Base-by-base conservation (phyloP, 2,113 vertebrate species). In the Eira barbara region DNA sequence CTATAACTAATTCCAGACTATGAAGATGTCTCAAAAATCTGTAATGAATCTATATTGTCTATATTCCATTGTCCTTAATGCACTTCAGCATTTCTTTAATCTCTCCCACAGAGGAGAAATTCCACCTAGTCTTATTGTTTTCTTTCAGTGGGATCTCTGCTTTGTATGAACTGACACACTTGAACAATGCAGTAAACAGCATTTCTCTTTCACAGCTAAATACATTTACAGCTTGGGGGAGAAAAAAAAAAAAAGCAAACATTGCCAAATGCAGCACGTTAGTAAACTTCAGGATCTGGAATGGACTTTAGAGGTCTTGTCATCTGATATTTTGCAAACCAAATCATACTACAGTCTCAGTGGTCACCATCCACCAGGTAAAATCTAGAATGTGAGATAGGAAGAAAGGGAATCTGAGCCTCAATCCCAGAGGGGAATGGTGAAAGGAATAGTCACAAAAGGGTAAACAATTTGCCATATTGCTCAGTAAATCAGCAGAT, bases 161-260 rank as follows among this genome's bases (percentile, higher is more conserved):
- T 89, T 89, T 94, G 52, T 80, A 10, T 1, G 29, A 65, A 65
- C 29, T 65, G 63, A 65, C 94, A 86, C 6, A 74, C 45, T 86
- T 96, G 63, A 95, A 39, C 92, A 59, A 6, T 15, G 0, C 52
- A 82, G 39, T 80, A 90, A 94, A 95, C 59, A 84, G 61, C 86
- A 73, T 80, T 93, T 93, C 39, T 83, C 29, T 87, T 97, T 88
- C 61, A 93, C 71, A 86, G 36, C 34, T 89, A 78, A 95, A 81
- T 84, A 29, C 10, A 87, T 49, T 92, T 84, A 83, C 2, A 89
- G 23, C 63, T 74, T 34, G 29, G 63, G 3, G 23, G 73, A 47
- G 49, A 4, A 52, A 52, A 52, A 52, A 49, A 52, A 42, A 39
- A 85, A 42, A 87, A 49, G 15, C 27, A 61, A 39, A 42, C 6